These are phyloP conservation scores for Malaclemys terrapin DNA, from an alignment of 2,113 vertebrate species.

Conservation along the genomic window DNA sequence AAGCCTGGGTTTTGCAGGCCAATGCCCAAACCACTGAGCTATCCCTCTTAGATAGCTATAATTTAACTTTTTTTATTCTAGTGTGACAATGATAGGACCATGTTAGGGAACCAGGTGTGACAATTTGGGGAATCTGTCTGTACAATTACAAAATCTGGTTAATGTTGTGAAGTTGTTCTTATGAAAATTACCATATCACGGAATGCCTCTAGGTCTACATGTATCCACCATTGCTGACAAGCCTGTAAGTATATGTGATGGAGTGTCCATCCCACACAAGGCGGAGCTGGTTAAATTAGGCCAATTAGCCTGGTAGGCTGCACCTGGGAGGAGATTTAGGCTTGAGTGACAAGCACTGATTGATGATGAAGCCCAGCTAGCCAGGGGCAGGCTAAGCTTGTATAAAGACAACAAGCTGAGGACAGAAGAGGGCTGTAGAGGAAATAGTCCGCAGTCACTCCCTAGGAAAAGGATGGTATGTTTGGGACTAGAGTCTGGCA, in stretches of 20 bases:
- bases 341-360: not conserved
- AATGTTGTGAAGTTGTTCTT: not conserved
- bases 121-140: not conserved
- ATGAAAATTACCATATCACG: not conserved
- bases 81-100: not conserved
- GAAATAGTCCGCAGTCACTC: not conserved
- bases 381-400: not conserved
- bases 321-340: not conserved
- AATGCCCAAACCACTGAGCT: no score
- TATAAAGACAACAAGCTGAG: not conserved
- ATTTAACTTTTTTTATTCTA: not conserved
- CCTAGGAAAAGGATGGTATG: no score
- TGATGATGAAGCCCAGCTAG: not conserved
- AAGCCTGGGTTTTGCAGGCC: no score
- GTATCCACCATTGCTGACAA: not conserved
- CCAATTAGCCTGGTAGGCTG: not conserved
- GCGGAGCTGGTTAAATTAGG: not conserved
- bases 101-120: not conserved
- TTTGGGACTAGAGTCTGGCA: no score
- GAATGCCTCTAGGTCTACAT: not conserved
- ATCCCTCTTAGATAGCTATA: not conserved
- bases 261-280: not conserved
- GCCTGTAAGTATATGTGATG: not conserved
- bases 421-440: not conserved
- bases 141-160: not conserved